Evolutionary conservation across 2,888 invertebrate species (phyloP), one percentile per base, ranked within the genome.

Genomic region (Campoplex nolae): DNA sequence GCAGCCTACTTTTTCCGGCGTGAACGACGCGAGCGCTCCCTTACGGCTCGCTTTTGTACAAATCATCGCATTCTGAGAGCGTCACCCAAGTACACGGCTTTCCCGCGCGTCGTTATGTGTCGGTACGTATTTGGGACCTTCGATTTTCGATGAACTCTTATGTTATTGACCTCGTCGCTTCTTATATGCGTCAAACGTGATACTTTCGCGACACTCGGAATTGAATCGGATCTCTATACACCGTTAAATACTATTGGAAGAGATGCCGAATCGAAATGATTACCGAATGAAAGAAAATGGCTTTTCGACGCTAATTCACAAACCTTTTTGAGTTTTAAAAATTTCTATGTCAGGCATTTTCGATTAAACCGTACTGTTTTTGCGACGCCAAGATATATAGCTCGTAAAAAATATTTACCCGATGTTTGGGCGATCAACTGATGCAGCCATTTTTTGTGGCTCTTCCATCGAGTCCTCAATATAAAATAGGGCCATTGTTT

Each of bases 1-100:
- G 42, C 68, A 42, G 42, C 68, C 81, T 54, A 77, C 73, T 81
- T 74, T 68, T 38, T 68, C 16, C 77, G 67, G 71, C 18, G 68
- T 56, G 77, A 86, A 78, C 84, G 84, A 84, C 67, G 73, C 58
- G 58, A 78, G 77, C 83, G 86, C 83, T 74, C 71, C 48, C 83
- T 68, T 32, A 45, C 42, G 83, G 76, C 77, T 68, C 80, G 42
- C 84, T 77, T 76, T 81, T 84, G 86, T 74, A 86, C 86, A 74
- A 86, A 86, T 86, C 83, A 82, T 83, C 71, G 80, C 65, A 51
- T 75, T 54, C 83, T 51, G 38, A 48, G 56, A 71, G 73, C 65
- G 56, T 13, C 38, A 54, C n/a, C 42, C 62, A 62, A 62, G 62
- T 32, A 62, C 28, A 62, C 28, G 62, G 32, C 62, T 62, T 62